Percentiles rank a stretch among this genome's conserved stretches.
Evolutionary conservation across 1,140 invertebrate genomes (phyloP).

Genomic region (Bombyx mori): DNA sequence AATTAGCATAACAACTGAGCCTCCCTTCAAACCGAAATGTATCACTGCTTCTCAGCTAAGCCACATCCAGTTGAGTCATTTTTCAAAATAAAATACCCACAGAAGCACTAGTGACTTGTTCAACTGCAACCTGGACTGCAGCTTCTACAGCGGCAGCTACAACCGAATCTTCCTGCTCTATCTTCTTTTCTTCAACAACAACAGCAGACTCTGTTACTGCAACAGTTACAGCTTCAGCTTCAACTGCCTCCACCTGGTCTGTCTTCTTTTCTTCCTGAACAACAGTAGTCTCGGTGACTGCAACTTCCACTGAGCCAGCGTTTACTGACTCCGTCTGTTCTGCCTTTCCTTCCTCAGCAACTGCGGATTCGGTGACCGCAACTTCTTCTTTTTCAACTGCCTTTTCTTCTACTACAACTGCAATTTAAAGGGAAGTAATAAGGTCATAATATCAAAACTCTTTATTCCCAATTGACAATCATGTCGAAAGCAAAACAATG

Average conservation of each 20-base stretch:
- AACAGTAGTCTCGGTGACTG: not conserved
- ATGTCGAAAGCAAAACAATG: no score
- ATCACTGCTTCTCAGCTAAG: no score
- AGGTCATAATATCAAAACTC: not conserved
- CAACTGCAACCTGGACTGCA: slow-evolving; percentile 7
- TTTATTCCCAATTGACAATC: not conserved
- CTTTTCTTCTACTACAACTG: slow-evolving; percentile 11
- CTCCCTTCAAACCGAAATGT: no score
- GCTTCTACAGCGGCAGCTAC: not conserved
- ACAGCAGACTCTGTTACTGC: not conserved
- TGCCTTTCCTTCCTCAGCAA: slow-evolving; percentile 1
- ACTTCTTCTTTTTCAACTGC: slow-evolving; percentile 7
- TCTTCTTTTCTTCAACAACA: not conserved
- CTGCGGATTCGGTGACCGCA: slow-evolving; percentile 16
- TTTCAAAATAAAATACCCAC: slow-evolving; percentile 1
- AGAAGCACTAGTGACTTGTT: slow-evolving; percentile 9
- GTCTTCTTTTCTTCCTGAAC: slow-evolving; percentile 3
- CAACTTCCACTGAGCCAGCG: not conserved
- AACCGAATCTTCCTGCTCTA: not conserved
- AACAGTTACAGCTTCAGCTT: slow-evolving; percentile 4
- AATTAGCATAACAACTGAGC: no score
- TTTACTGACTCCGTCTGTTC: not conserved
- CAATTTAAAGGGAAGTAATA: not conserved
- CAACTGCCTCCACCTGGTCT: not conserved
- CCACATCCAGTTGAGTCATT: not conserved